phyloP scores from a whole-genome alignment of 2,113 vertebrate genomes.

The human (Homo sapiens) region GRCh38 chr2:129915501-129916000 shows the following conservation, averaged over 20 bases:
- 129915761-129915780: background rate
- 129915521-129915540: too few relatives aligned
- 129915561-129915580: background rate
- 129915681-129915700: too few relatives aligned
- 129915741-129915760: background rate
- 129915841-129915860: conserved; percentile 64
- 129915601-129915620: background rate
- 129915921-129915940: conserved; percentile 64
- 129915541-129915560: background rate
- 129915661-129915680: background rate
- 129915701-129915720: background rate
- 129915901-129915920: conserved; percentile 25
- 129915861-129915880: conserved; percentile 53
- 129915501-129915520: background rate
- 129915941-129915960: conserved; percentile 79
- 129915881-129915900: conserved; percentile 66
- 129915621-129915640: background rate
- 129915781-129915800: background rate
- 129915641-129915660: too few relatives aligned
- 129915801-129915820: background rate
- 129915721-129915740: background rate
- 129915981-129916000: conserved; percentile 76
- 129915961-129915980: conserved; percentile 63
- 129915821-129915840: background rate
- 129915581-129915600: background rate